Evolutionary conservation across 2,113 vertebrate genomes (phyloP).

Genomic region (Orthochromis malagaraziensis): DNA sequence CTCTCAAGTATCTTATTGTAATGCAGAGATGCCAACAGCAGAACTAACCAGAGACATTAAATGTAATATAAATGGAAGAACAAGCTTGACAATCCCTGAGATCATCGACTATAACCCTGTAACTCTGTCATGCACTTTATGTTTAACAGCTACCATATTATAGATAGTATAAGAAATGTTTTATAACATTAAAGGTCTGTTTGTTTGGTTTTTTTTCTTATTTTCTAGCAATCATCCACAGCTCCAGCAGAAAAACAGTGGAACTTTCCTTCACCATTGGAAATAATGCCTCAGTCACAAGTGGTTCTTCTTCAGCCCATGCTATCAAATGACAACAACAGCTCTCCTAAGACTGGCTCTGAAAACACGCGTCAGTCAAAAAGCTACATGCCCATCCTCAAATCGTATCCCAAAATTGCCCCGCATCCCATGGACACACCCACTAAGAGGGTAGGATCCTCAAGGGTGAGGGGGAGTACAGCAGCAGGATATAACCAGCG

Average conservation of each 20-base stretch:
- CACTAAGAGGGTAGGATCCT: constrained; percentile 31
- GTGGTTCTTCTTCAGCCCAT: constrained; percentile 81
- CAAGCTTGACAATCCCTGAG: neutral
- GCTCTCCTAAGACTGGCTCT: constrained; percentile 34
- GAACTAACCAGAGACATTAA: neutral
- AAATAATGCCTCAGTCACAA: constrained; percentile 82
- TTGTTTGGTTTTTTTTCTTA: neutral
- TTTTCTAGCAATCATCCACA: constrained; percentile 40
- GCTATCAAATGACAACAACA: constrained; percentile 62
- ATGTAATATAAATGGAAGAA: neutral
- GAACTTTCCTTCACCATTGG: constrained; percentile 79
- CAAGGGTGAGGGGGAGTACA: constrained; percentile 8
- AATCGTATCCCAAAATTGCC: constrained; percentile 85
- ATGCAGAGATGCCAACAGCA: neutral
- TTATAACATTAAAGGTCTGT: neutral
- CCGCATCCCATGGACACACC: constrained; percentile 74
- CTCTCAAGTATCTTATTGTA: neutral
- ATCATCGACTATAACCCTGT: neutral
- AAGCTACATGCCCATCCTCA: constrained; percentile 78
- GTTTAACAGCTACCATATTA: neutral
- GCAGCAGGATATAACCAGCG: constrained; percentile 16
- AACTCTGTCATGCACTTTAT: neutral
- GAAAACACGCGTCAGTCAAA: constrained; percentile 71
- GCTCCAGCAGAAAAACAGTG: constrained; percentile 73
- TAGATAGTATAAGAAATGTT: neutral